Conservation (phyloP, 1,140 invertebrate genomes). For the Calliphora vicina region DNA sequence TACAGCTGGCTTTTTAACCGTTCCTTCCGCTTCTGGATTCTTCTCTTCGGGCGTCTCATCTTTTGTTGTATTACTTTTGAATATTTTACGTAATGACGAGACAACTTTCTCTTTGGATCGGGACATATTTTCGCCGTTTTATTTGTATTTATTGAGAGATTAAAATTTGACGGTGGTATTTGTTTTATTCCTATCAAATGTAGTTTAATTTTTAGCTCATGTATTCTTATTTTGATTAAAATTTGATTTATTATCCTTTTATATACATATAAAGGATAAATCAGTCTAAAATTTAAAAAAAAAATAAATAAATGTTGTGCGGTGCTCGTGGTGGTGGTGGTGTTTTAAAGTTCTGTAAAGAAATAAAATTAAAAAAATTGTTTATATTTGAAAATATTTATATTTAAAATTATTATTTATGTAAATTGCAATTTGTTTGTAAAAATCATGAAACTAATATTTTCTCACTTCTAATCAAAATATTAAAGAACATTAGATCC, state of each 20-base stretch:
- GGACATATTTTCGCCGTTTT: constrained; percentile 69
- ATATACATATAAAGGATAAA: neutral
- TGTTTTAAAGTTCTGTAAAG: neutral
- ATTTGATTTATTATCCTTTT: neutral
- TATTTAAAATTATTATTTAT: too few relatives aligned
- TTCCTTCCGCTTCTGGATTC: constrained; percentile 41
- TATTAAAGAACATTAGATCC: too few relatives aligned
- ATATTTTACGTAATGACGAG: constrained; percentile 78
- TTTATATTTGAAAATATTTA: too few relatives aligned
- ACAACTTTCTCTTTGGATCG: constrained; percentile 78
- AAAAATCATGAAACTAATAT: too few relatives aligned
- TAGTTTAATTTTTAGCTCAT: constrained; percentile 6
- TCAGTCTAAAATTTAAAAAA: constrained; percentile 1
- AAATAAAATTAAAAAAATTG: neutral
- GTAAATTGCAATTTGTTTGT: too few relatives aligned
- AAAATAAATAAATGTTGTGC: neutral
- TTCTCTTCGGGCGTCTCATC: constrained; percentile 66
- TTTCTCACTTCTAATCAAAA: too few relatives aligned
- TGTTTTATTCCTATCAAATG: neutral
- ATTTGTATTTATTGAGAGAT: neutral
- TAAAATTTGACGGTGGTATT: constrained; percentile 5
- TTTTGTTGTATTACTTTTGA: constrained; percentile 73
- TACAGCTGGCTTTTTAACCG: constrained; percentile 40
- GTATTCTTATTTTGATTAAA: neutral
- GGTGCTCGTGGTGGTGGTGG: neutral